phyloP scores from a whole-genome alignment of 2,888 invertebrate genomes.

The Malachius bipustulatus region DNA sequence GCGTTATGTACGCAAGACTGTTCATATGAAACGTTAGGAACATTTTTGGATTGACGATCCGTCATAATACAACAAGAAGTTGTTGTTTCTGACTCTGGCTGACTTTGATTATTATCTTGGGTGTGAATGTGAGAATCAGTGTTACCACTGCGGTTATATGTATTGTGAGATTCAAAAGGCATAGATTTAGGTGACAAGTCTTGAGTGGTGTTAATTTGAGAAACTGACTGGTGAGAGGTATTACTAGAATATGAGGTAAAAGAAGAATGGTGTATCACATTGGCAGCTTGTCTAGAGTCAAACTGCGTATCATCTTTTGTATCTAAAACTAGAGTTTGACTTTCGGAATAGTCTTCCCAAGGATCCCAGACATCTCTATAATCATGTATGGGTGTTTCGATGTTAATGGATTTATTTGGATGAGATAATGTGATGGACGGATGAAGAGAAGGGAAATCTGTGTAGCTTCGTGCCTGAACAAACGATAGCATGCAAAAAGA shows the following conservation, averaged over 20 bases:
- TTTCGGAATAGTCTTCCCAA: conserved; percentile 54
- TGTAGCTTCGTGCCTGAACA: conserved; percentile 28
- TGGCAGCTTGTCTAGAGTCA: too few relatives aligned
- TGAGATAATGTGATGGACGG: conserved; percentile 12
- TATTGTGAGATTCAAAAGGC: conserved; percentile 32
- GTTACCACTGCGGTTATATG: conserved; percentile 28
- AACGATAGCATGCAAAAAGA: conserved; percentile 35
- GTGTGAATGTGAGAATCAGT: too few relatives aligned
- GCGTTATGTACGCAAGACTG: too few relatives aligned
- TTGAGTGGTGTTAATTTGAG: not conserved
- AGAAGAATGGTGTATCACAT: too few relatives aligned
- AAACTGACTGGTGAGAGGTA: conserved; percentile 4
- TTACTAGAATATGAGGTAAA: conserved; percentile 8
- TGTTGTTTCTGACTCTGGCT: too few relatives aligned
- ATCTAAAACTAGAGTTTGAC: conserved; percentile 13
- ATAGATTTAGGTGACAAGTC: conserved; percentile 9
- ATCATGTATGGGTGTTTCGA: conserved; percentile 13
- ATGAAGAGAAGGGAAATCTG: conserved; percentile 21
- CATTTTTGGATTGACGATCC: too few relatives aligned
- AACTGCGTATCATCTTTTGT: conserved; percentile 1
- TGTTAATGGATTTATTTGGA: not conserved
- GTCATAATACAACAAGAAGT: too few relatives aligned
- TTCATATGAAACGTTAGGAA: too few relatives aligned
- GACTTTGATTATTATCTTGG: too few relatives aligned
- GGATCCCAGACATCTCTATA: conserved; percentile 49